Conservation (phyloP, 2,113 vertebrate species). For the Pterocles orientalis region DNA sequence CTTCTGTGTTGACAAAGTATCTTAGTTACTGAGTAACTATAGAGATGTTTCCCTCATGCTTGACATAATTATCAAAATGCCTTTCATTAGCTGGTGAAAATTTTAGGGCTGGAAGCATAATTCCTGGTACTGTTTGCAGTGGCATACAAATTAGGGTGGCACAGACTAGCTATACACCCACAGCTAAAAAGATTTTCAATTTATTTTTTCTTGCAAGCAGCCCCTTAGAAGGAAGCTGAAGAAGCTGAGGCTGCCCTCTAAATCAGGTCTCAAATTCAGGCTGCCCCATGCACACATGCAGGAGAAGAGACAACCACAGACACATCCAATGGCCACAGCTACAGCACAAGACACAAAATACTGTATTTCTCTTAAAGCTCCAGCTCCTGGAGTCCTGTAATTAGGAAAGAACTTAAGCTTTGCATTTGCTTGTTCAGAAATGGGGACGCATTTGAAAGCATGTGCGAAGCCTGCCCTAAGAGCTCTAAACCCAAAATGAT, state of each 20-base stretch:
- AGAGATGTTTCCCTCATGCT: slow-evolving; percentile 24
- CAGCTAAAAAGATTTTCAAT: background rate
- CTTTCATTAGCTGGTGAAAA: slow-evolving; percentile 19
- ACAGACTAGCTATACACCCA: background rate
- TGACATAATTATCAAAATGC: slow-evolving; percentile 18
- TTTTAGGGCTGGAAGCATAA: background rate
- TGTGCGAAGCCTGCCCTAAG: background rate
- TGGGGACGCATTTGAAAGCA: background rate
- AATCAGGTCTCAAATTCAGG: background rate
- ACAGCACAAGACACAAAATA: accelerated
- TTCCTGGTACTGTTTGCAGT: background rate
- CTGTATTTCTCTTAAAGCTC: background rate
- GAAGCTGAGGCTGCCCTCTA: background rate
- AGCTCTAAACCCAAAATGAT: background rate
- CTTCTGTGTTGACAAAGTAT: slow-evolving; percentile 33
- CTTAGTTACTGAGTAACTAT: slow-evolving; percentile 52
- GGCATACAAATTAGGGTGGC: background rate
- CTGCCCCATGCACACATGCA: accelerated
- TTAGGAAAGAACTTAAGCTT: background rate
- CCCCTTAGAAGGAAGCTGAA: background rate
- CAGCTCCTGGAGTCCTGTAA: background rate
- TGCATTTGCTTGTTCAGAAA: background rate
- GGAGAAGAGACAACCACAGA: background rate
- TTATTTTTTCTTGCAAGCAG: background rate
- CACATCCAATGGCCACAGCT: background rate